Evolutionary conservation across 2,797 vertebrate genomes (phyloP).

Genomic region (Gephyroberyx darwinii): DNA sequence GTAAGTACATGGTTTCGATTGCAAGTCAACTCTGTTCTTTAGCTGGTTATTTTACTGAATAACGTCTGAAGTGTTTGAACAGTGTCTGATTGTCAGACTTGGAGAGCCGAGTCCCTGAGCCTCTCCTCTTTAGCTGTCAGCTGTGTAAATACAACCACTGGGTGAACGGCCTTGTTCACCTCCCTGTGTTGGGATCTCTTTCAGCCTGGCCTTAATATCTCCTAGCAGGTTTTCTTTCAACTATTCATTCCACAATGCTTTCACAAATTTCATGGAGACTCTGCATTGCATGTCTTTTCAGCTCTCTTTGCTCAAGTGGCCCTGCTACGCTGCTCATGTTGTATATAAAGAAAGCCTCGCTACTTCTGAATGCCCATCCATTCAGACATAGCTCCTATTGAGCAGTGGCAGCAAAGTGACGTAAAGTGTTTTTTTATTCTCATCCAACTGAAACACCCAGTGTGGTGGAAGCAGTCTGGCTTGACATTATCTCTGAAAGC

Average conservation of each 20-base stretch:
- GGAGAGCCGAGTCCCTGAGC: constrained; percentile 24
- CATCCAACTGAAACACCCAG: too few relatives aligned
- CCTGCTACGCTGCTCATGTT: not conserved
- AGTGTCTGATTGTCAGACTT: constrained; percentile 46
- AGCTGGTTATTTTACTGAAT: constrained; percentile 27
- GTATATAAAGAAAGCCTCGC: not conserved
- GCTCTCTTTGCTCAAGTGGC: not conserved
- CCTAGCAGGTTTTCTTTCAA: constrained; percentile 2
- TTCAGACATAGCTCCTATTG: not conserved
- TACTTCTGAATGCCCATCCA: not conserved
- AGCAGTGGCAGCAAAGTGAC: not conserved
- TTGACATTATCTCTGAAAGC: too few relatives aligned
- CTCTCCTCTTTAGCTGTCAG: constrained; percentile 42
- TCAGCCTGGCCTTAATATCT: constrained; percentile 6
- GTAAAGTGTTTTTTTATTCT: not conserved
- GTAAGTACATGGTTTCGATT: constrained; percentile 40
- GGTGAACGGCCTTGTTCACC: constrained; percentile 3
- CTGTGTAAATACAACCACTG: constrained; percentile 32
- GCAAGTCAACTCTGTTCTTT: constrained; percentile 33
- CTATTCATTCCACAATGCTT: constrained; percentile 13
- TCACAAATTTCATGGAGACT: constrained; percentile 7
- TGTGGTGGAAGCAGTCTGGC: not conserved
- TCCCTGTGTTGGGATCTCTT: constrained; percentile 21
- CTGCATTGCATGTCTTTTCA: not conserved
- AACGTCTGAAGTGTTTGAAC: constrained; percentile 40